Conservation (phyloP, 2,888 invertebrate species). For the Parnassius smintheus region DNA sequence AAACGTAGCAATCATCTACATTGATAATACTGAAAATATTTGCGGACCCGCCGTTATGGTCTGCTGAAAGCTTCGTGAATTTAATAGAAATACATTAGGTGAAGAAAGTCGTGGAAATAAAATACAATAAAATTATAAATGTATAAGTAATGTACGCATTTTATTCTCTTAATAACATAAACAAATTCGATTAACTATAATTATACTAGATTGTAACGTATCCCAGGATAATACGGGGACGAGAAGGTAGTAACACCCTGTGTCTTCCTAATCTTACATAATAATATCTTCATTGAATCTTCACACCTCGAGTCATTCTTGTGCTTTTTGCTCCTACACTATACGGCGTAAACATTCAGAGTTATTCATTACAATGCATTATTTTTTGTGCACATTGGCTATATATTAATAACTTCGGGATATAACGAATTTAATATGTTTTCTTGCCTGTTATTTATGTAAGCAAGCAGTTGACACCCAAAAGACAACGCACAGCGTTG, state of each 20-base stretch:
- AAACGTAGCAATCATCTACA: slow-evolving; percentile 29
- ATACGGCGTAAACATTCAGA: slow-evolving; percentile 33
- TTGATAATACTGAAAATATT: slow-evolving; percentile 15
- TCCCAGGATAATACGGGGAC: slow-evolving; percentile 28
- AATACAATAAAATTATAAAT: too few species aligned
- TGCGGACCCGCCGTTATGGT: slow-evolving; percentile 11
- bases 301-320: slow-evolving; percentile 3
- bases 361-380: slow-evolving; percentile 34
- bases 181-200: too few species aligned
- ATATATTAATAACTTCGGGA: slow-evolving; percentile 26
- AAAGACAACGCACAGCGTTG: too few species aligned
- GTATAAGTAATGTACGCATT: too few species aligned
- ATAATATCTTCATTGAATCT: slow-evolving; percentile 36
- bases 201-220: too few species aligned
- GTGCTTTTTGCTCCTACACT: slow-evolving; percentile 11
- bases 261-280: slow-evolving; percentile 52
- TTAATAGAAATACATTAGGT: too few species aligned
- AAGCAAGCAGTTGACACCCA: too few species aligned
- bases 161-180: too few species aligned
- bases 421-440: too few species aligned
- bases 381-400: slow-evolving; percentile 25
- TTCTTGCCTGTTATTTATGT: too few species aligned
- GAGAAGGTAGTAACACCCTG: slow-evolving; percentile 70
- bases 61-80: too few species aligned
- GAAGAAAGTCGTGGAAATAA: too few species aligned